Evolutionary conservation across 2,888 invertebrate genomes (phyloP).

Genomic region (Phengaris arion): DNA sequence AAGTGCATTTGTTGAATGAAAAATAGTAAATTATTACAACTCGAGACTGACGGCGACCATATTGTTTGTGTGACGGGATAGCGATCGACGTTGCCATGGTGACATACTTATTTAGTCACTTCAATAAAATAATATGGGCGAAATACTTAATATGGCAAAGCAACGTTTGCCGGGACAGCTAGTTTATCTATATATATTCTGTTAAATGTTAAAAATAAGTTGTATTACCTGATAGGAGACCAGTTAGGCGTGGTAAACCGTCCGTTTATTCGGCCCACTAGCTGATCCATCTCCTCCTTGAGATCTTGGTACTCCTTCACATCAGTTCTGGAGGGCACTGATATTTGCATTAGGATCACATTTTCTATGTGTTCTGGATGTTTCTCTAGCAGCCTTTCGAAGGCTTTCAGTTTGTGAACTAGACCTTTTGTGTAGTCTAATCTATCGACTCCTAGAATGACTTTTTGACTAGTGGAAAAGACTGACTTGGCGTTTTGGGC

Average conservation of each 20-base stretch:
- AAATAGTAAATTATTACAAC: no score
- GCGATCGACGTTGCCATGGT: no score
- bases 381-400: constrained; percentile 88
- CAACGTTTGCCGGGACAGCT: no score
- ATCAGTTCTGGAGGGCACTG: constrained; percentile 93
- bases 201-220: background rate
- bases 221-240: constrained; percentile 87
- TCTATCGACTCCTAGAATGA: constrained; percentile 92
- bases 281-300: constrained; percentile 93
- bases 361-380: constrained; percentile 92
- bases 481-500: constrained; percentile 85
- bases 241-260: constrained; percentile 94
- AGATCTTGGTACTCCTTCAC: constrained; percentile 94
- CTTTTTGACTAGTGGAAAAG: constrained; percentile 86
- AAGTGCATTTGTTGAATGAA: no score
- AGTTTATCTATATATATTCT: no score
- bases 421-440: constrained; percentile 95
- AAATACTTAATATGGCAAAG: no score
- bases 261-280: constrained; percentile 93
- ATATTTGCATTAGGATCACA: constrained; percentile 89
- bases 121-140: no score
- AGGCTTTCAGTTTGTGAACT: constrained; percentile 88
- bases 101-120: no score
- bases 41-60: no score
- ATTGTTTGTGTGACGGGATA: no score